Evolutionary conservation across 2,888 invertebrate species (phyloP).

Genomic region (Frankliniella intonsa): DNA sequence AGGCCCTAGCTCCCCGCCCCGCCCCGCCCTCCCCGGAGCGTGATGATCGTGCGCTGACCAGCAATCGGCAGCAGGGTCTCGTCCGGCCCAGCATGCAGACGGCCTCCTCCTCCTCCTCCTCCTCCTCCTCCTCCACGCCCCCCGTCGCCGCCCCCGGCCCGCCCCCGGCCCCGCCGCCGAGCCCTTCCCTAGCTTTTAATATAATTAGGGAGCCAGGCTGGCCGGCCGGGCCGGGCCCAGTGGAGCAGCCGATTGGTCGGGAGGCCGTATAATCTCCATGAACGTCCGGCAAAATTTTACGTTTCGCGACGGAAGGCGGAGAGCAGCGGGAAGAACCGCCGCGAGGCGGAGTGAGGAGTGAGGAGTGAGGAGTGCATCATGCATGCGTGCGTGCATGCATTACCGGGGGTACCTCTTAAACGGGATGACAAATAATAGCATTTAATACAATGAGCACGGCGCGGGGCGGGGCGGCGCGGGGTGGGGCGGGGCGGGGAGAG

Average conservation of each 20-base stretch:
- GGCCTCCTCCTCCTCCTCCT: not conserved
- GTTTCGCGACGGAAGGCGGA: not conserved
- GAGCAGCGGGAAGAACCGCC: not conserved
- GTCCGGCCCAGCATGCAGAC: not conserved
- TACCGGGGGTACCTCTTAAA: not conserved
- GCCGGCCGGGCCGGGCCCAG: too few species aligned
- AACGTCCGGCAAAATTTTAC: conserved; percentile 11
- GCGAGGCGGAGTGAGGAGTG: not conserved
- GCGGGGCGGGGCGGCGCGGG: not conserved
- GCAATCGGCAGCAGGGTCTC: not conserved
- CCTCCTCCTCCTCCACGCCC: not conserved
- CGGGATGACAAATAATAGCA: not conserved
- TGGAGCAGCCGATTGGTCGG: not conserved
- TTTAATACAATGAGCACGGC: not conserved
- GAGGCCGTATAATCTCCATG: not conserved
- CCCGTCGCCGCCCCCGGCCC: not conserved
- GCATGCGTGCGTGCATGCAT: not conserved
- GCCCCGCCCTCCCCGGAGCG: not conserved
- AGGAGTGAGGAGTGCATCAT: not conserved
- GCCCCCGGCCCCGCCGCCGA: not conserved
- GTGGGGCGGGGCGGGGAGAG: too few species aligned
- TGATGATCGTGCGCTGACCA: not conserved
- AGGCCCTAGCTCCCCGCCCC: too few species aligned
- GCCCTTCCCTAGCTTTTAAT: not conserved
- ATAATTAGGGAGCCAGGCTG: not conserved